These are phyloP conservation scores for Rhinophrynus dorsalis DNA, from an alignment of 2,797 vertebrate genomes.

Conservation along the genomic window DNA sequence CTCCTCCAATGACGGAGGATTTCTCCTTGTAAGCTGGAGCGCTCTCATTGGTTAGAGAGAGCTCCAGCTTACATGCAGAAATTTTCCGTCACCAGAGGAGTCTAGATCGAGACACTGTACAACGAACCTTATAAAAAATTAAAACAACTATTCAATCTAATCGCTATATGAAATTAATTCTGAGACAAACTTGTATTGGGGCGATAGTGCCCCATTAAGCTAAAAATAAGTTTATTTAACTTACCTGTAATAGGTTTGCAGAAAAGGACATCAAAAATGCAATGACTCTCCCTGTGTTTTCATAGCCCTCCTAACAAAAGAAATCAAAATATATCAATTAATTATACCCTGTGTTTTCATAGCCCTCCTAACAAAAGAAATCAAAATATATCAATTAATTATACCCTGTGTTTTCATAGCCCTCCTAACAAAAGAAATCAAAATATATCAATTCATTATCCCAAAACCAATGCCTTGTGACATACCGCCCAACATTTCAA, in stretches of 20 bases:
- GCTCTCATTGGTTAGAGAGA: too few relatives aligned
- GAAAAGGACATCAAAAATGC: constrained; percentile 88
- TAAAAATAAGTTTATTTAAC: constrained; percentile 30
- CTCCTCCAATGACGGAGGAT: too few relatives aligned
- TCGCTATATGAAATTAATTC: too few relatives aligned
- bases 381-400: not conserved
- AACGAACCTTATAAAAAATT: too few relatives aligned
- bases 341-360: constrained; percentile 78
- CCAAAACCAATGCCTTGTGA: too few relatives aligned
- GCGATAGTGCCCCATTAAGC: too few relatives aligned
- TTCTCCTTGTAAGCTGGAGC: too few relatives aligned
- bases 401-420: constrained; percentile 81
- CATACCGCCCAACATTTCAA: too few relatives aligned
- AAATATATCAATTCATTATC: not conserved
- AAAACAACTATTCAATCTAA: too few relatives aligned
- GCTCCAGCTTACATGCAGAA: too few relatives aligned
- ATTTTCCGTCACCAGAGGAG: too few relatives aligned
- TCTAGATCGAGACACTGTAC: not conserved
- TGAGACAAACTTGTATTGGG: too few relatives aligned
- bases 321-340: not conserved
- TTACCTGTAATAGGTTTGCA: constrained; percentile 87
- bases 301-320: constrained; percentile 80
- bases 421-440: constrained; percentile 73
- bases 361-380: constrained; percentile 77
- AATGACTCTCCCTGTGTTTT: constrained; percentile 82